Percentiles rank a stretch among this genome's conserved stretches.
These are phyloP conservation scores for Sturnira hondurensis DNA, from an alignment of 2,113 vertebrate species.

Conservation along the genomic window DNA sequence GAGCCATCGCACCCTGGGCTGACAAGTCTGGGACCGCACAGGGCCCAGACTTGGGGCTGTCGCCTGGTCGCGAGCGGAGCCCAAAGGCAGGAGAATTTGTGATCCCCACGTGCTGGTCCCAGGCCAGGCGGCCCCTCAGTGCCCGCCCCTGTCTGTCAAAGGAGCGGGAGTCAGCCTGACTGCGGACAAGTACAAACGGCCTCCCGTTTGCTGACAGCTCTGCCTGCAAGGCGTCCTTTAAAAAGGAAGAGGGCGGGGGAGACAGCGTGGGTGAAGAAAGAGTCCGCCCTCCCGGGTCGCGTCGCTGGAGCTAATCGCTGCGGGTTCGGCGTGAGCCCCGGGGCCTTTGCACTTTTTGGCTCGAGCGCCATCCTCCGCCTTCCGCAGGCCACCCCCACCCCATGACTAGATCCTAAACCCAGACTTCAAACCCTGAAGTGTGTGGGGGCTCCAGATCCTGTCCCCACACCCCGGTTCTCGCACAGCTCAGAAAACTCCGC, in stretches of 20 bases:
- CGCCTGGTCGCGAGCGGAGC: background rate
- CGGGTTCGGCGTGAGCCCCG: background rate
- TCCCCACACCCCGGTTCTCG: background rate
- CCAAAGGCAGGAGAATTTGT: no score
- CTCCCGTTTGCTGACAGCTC: slow-evolving; percentile 53
- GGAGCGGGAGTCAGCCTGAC: background rate
- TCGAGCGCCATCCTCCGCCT: background rate
- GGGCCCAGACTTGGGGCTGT: background rate
- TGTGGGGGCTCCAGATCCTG: background rate
- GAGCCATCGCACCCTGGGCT: background rate
- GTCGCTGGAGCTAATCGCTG: slow-evolving; percentile 27
- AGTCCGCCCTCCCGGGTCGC: slow-evolving; percentile 63
- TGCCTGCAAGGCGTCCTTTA: slow-evolving; percentile 47
- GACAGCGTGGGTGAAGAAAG: background rate
- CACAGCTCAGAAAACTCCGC: background rate
- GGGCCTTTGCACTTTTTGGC: background rate
- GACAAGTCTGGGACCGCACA: background rate
- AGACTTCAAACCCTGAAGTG: no score
- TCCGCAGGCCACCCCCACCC: background rate
- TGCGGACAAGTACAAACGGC: background rate
- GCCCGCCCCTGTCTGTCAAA: background rate
- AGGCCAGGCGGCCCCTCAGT: background rate
- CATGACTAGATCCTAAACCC: background rate
- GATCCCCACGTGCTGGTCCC: background rate
- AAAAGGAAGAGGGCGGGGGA: slow-evolving; percentile 62